A percentile compares a stretch with the other conserved stretches of the same genome.
Conservation (phyloP, 2,113 vertebrate species). For the Chlamydotis undulata region DNA sequence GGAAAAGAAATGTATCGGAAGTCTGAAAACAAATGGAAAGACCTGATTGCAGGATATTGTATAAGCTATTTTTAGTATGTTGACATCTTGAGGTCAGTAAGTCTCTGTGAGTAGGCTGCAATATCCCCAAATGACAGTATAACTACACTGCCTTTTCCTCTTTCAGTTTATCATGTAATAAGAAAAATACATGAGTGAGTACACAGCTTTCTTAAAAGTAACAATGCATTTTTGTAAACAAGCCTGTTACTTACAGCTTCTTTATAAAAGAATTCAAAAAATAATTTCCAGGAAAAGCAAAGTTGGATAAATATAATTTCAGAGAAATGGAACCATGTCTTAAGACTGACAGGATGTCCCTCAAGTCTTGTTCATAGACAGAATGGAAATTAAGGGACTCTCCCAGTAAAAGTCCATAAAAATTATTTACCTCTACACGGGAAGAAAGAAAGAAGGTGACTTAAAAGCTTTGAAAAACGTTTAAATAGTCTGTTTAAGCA, state of each 20-base stretch:
- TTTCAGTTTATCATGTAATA: background rate
- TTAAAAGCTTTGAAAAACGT: conserved; percentile 12
- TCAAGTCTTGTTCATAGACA: background rate
- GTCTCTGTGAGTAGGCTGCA: background rate
- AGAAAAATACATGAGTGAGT: background rate
- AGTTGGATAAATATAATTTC: background rate
- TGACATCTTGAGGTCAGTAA: background rate
- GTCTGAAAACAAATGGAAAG: background rate
- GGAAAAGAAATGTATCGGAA: background rate
- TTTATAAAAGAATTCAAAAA: background rate
- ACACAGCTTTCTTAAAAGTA: background rate
- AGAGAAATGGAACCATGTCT: background rate
- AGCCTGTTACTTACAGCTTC: background rate
- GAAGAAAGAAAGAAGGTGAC: conserved; percentile 14
- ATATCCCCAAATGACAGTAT: background rate
- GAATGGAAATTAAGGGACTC: background rate
- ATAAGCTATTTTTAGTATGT: background rate
- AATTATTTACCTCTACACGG: background rate
- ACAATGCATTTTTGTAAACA: background rate
- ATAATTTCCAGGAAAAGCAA: background rate
- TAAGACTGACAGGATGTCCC: background rate
- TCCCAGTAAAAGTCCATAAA: background rate
- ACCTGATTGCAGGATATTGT: background rate
- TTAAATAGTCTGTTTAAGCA: conserved; percentile 12
- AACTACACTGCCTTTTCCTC: background rate